phyloP scores from a whole-genome alignment of 2,888 invertebrate species.

The Apamea monoglypha region DNA sequence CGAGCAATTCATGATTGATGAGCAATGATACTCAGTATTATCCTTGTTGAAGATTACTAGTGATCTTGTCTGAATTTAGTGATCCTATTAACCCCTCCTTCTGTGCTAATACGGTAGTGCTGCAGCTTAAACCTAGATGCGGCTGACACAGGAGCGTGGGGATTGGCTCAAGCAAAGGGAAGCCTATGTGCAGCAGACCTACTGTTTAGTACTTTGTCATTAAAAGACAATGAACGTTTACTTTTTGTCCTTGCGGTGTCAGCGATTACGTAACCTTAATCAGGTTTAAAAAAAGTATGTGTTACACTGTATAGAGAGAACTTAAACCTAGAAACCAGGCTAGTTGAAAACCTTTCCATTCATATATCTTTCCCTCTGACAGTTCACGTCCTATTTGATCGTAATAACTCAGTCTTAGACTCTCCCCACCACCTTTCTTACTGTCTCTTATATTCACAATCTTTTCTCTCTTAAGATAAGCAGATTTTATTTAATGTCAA shows the following conservation, averaged over 20 bases:
- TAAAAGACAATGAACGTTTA: neutral
- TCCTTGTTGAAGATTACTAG: neutral
- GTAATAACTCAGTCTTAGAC: conserved; percentile 56
- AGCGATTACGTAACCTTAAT: neutral
- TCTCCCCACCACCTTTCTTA: neutral
- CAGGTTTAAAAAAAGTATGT: neutral
- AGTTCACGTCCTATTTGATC: conserved; percentile 49
- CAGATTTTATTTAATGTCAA: conserved; percentile 25
- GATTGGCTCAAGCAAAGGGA: neutral
- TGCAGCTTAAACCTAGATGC: neutral
- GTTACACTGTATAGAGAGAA: too few relatives aligned
- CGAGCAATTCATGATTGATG: conserved; percentile 39
- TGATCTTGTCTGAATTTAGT: neutral
- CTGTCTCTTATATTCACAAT: conserved; percentile 38
- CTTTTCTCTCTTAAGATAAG: conserved; percentile 33
- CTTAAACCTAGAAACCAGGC: neutral
- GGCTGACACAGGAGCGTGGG: neutral
- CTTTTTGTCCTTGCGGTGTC: neutral
- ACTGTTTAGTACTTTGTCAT: neutral
- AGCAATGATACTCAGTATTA: conserved; percentile 19
- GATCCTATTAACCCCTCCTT: neutral
- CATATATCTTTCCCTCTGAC: conserved; percentile 52
- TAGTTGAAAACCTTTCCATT: conserved; percentile 20
- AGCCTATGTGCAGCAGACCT: neutral
- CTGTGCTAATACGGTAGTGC: too few relatives aligned